Evolutionary conservation across 92 coral and sea anemone genomes (phyloP).

Genomic region (Epizoanthus rinbou): DNA sequence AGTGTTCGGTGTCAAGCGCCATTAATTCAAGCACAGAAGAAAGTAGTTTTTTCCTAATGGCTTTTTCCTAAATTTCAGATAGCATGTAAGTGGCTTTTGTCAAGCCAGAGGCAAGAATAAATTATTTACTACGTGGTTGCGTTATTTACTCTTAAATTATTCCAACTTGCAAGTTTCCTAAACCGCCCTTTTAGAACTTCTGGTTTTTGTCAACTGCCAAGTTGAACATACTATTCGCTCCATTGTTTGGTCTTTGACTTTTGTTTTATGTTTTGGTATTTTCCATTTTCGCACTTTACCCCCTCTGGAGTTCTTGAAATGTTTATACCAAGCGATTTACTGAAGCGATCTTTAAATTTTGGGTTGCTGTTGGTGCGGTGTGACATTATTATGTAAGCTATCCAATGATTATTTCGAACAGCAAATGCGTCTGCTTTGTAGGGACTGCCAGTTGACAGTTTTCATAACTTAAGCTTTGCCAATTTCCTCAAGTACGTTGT

Average conservation of each 20-base stretch:
- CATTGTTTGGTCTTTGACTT: constrained; percentile 5
- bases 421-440: background rate
- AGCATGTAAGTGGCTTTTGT: constrained; percentile 46
- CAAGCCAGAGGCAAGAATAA: constrained; percentile 77
- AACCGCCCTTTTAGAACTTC: constrained; percentile 15
- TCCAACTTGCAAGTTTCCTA: background rate
- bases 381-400: background rate
- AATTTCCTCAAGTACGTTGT: constrained; percentile 9
- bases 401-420: too few relatives aligned
- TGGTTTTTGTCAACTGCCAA: constrained; percentile 44
- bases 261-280: constrained; percentile 21
- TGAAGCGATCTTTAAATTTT: background rate
- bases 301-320: constrained; percentile 23
- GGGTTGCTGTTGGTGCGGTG: background rate
- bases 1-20: constrained; percentile 39
- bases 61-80: constrained; percentile 17
- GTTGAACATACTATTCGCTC: background rate
- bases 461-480: constrained; percentile 5
- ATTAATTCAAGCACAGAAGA: constrained; percentile 1
- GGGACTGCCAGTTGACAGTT: constrained; percentile 3
- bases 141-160: constrained; percentile 9
- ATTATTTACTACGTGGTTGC: constrained; percentile 53
- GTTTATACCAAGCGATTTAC: background rate
- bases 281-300: constrained; percentile 28
- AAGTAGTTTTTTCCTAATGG: constrained; percentile 28